Evolutionary conservation across 2,113 vertebrate genomes (phyloP).

Genomic region (Cricetomys ansorgei): DNA sequence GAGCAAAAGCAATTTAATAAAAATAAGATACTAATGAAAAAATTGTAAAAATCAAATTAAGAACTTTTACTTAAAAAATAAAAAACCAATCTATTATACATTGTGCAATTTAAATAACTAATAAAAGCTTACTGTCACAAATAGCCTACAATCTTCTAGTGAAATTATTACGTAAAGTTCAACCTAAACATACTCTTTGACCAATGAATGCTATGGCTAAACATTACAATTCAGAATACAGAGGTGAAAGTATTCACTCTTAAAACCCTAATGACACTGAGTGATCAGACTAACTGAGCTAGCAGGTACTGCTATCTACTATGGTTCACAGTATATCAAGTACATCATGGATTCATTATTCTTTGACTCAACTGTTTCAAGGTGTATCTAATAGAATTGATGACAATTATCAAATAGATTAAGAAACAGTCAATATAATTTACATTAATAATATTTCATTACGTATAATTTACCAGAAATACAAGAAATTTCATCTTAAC

Average conservation of each 20-base stretch:
- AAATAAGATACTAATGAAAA: slow-evolving; percentile 49
- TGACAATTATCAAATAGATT: slow-evolving; percentile 41
- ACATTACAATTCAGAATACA: slow-evolving; percentile 30
- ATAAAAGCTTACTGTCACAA: slow-evolving; percentile 55
- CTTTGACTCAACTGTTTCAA: slow-evolving; percentile 30
- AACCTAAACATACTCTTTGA: slow-evolving; percentile 53
- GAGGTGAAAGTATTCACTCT: slow-evolving; percentile 47
- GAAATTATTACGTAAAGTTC: slow-evolving; percentile 67
- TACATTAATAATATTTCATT: slow-evolving; percentile 51
- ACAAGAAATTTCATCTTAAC: slow-evolving; percentile 26
- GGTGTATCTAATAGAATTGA: slow-evolving; percentile 18
- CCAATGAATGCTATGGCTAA: slow-evolving; percentile 53
- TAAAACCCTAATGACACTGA: neutral
- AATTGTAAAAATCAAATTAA: slow-evolving; percentile 45
- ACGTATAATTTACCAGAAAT: slow-evolving; percentile 38
- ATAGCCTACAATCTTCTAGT: slow-evolving; percentile 65
- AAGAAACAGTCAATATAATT: slow-evolving; percentile 3
- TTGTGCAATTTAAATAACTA: slow-evolving; percentile 62
- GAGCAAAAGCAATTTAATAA: slow-evolving; percentile 30
- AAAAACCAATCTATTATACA: slow-evolving; percentile 36
- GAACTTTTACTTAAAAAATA: neutral
- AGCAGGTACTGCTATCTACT: neutral
- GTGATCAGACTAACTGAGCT: slow-evolving; percentile 21
- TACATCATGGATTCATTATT: neutral
- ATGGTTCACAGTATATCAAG: neutral